phyloP scores from a whole-genome alignment of 2,888 invertebrate species.

The Macrophya annulata region DNA sequence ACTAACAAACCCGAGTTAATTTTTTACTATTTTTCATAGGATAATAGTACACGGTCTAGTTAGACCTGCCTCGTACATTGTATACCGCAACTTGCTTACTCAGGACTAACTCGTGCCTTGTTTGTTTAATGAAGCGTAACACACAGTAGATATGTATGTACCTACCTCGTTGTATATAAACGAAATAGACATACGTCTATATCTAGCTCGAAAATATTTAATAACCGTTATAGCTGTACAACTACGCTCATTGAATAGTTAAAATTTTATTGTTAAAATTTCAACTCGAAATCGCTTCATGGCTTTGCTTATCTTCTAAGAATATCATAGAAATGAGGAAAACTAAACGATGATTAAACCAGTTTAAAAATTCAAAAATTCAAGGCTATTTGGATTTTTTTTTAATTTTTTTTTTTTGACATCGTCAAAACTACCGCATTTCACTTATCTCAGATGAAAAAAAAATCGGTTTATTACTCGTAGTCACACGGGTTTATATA shows the following conservation, averaged over 20 bases:
- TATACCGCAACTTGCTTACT: neutral
- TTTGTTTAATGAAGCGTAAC: constrained; percentile 39
- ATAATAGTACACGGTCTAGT: neutral
- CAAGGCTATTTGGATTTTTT: neutral
- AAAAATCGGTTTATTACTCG: neutral
- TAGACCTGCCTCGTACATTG: neutral
- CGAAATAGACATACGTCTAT: no score
- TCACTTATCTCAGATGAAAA: neutral
- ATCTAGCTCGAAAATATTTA: neutral
- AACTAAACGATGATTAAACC: neutral
- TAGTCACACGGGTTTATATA: constrained; percentile 1
- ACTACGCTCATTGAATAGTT: neutral
- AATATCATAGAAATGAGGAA: neutral
- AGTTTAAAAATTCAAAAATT: neutral
- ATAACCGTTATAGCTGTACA: constrained; percentile 2
- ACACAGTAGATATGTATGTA: no score
- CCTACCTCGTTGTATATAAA: neutral
- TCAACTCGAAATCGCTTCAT: neutral
- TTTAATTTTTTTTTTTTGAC: neutral
- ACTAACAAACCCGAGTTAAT: constrained; percentile 5
- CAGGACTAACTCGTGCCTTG: constrained; percentile 17
- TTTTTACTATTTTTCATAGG: neutral
- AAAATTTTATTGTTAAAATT: neutral
- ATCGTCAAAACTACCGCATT: neutral
- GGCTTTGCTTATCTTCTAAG: neutral